Percentiles rank a stretch among this genome's conserved stretches.
Conservation (phyloP, 2,888 invertebrate species). For the Nemoura dubitans region DNA sequence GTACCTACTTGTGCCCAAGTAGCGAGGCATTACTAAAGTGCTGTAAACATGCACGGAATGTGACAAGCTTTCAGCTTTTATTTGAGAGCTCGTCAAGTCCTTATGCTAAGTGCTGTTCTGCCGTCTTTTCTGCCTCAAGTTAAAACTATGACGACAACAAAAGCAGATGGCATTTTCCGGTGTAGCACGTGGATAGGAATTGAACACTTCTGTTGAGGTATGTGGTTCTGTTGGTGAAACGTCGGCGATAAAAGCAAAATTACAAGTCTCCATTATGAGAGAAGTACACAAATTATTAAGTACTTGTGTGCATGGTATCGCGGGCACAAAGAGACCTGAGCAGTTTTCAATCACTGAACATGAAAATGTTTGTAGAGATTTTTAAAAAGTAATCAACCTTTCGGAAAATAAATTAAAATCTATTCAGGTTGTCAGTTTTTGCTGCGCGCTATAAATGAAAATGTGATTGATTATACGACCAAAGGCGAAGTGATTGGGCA, state of each 20-base stretch:
- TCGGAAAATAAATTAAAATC: not conserved
- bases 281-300: too few species aligned
- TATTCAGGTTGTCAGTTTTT: not conserved
- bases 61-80: not conserved
- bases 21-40: not conserved
- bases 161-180: too few species aligned
- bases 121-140: not conserved
- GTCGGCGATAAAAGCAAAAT: too few species aligned
- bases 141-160: not conserved
- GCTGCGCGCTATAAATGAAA: not conserved
- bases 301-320: not conserved
- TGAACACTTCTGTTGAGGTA: too few species aligned
- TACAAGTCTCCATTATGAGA: too few species aligned
- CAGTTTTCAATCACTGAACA: not conserved
- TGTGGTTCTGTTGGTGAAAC: too few species aligned
- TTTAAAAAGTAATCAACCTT: slow-evolving; percentile 7
- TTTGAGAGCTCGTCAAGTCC: not conserved
- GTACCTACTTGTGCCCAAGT: not conserved
- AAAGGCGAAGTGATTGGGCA: not conserved
- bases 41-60: not conserved
- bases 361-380: not conserved
- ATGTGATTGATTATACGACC: not conserved
- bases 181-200: too few species aligned
- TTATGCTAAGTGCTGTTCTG: not conserved
- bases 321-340: not conserved